phyloP scores from a whole-genome alignment of 2,113 vertebrate genomes.

The Balaenoptera acutorostrata region DNA sequence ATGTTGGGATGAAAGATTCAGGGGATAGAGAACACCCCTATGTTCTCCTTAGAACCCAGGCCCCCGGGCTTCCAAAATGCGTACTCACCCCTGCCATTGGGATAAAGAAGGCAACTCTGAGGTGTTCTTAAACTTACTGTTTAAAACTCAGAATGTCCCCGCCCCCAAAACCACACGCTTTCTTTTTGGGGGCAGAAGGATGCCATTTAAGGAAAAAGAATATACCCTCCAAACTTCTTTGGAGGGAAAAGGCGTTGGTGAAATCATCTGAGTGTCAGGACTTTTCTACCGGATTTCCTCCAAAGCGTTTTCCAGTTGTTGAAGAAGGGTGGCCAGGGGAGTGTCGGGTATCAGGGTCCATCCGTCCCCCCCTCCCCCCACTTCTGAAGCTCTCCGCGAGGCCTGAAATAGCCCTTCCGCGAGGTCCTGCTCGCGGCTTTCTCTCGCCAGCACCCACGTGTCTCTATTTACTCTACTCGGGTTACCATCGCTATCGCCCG shows the following conservation, averaged over 20 bases:
- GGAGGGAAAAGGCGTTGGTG: slow-evolving; percentile 9
- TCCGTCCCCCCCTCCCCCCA: neutral
- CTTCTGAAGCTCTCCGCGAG: neutral
- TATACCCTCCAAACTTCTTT: slow-evolving; percentile 39
- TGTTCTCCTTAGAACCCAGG: neutral
- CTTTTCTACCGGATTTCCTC: slow-evolving; percentile 51
- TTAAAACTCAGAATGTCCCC: slow-evolving; percentile 68
- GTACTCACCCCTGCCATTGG: slow-evolving; percentile 74
- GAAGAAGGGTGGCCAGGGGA: neutral
- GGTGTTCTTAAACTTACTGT: slow-evolving; percentile 48
- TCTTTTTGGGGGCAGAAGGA: slow-evolving; percentile 60
- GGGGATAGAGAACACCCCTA: neutral
- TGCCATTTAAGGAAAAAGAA: slow-evolving; percentile 71
- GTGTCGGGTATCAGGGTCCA: slow-evolving; percentile 37
- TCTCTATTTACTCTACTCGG: slow-evolving; percentile 68
- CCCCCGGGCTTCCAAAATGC: neutral
- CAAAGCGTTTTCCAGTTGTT: neutral
- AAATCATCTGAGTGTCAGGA: slow-evolving; percentile 28
- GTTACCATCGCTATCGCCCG: slow-evolving; percentile 41
- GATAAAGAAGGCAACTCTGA: slow-evolving; percentile 45
- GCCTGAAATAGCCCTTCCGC: slow-evolving; percentile 6
- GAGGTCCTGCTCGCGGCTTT: neutral
- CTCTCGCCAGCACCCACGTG: slow-evolving; percentile 65
- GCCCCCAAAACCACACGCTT: slow-evolving; percentile 67
- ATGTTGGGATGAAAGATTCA: neutral